Conservation (phyloP, 2,113 vertebrate genomes). For the Seriola dumerili region DNA sequence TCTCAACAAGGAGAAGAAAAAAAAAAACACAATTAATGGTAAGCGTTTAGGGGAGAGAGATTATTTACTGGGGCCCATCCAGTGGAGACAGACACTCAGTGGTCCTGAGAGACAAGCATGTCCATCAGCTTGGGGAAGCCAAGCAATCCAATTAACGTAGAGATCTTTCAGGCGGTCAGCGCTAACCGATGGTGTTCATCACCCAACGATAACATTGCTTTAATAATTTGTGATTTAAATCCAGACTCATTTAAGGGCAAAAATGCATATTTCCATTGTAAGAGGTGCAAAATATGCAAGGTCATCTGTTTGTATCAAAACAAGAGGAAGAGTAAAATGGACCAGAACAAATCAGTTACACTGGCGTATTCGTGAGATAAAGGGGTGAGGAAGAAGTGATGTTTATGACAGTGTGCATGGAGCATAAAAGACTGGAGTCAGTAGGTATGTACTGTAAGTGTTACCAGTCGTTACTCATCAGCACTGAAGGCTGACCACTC, state of each 20-base stretch:
- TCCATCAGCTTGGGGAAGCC: slow-evolving; percentile 78
- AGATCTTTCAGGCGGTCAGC: slow-evolving; percentile 75
- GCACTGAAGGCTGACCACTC: slow-evolving; percentile 61
- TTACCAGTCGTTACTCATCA: slow-evolving; percentile 57
- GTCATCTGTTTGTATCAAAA: slow-evolving; percentile 1
- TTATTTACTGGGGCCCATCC: slow-evolving; percentile 84
- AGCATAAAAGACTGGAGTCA: slow-evolving; percentile 38
- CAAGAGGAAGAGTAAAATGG: slow-evolving; percentile 1
- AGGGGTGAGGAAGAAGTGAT: neutral
- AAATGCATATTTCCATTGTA: slow-evolving; percentile 28
- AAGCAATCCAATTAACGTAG: slow-evolving; percentile 81
- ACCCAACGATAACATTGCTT: slow-evolving; percentile 65
- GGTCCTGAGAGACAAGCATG: slow-evolving; percentile 80
- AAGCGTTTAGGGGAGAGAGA: slow-evolving; percentile 79
- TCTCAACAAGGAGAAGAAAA: slow-evolving; percentile 57
- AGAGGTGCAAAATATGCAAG: slow-evolving; percentile 18
- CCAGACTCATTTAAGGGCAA: slow-evolving; percentile 33
- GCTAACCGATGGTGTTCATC: slow-evolving; percentile 58
- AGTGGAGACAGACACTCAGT: slow-evolving; percentile 75
- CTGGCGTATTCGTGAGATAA: slow-evolving; percentile 5
- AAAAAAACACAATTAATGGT: slow-evolving; percentile 85
- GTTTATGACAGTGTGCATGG: slow-evolving; percentile 7
- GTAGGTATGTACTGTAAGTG: slow-evolving; percentile 29
- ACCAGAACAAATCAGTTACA: neutral
- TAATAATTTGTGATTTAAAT: slow-evolving; percentile 47